Evolutionary conservation across 1,140 invertebrate genomes (phyloP), one percentile per base, ranked within the genome.

Genomic region (Cylas formicarius): DNA sequence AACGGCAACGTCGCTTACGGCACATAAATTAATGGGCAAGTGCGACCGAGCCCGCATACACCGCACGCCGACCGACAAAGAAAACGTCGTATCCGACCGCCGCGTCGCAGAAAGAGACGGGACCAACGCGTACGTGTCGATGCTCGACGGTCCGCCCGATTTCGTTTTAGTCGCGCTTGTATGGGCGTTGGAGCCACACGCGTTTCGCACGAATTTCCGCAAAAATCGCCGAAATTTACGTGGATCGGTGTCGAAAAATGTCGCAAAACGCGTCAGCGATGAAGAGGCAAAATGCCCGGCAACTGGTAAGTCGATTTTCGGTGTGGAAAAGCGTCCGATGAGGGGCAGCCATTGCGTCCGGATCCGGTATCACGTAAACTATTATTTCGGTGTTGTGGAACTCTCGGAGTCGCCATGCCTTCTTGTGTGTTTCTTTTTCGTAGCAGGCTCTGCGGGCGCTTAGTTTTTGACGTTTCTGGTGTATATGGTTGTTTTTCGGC

Each of bases 81-180:
- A 21, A 13, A 21, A 23, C 7, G 20, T n/a, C n/a, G 26, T 2
- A 22, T 11, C 2, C 8, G 1, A 8, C 10, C 2, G 3, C 1
- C 21, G 14, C 21, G 19, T 7, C 8, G 7, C 4, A 21, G 18
- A 37, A 1, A 37, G 18, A 37, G 35, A 37, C 11, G 19, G 14
- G 14, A 37, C 3, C 9, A 11, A 13, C 10, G 13, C 21, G 16
- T 17, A 32, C 27, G 14, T 7, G 41, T 44, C 41, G n/a, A 6
- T 10, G 29, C 41, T 42, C 31, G 20, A 22, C 2, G 4, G 20
- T 20, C 35, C 26, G 7, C 2, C 21, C n/a, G 9, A 32, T 8
- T 18, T 48, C 50, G 44, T 59, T 54, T 56, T 50, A 62, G 57
- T 60, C 50, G 51, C 55, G 50, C 55, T 56, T 53, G 47, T 32